These are phyloP conservation scores for Decapterus maruadsi DNA, from an alignment of 2,797 vertebrate genomes.

Conservation along the genomic window DNA sequence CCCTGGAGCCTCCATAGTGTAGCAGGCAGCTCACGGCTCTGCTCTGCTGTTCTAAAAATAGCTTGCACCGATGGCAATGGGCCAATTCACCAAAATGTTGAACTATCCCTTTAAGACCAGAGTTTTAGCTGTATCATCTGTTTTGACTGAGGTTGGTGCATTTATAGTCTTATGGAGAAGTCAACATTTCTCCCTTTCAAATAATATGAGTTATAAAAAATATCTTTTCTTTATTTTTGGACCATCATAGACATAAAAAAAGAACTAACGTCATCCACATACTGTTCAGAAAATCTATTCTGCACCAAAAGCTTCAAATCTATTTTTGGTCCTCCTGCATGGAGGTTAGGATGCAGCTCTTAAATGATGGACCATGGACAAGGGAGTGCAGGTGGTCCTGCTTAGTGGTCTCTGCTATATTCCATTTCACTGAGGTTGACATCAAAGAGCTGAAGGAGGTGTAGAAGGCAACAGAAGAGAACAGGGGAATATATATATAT, in stretches of 20 bases:
- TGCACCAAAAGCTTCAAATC: neutral
- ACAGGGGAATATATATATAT: neutral
- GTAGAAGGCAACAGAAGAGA: neutral
- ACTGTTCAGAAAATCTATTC: neutral
- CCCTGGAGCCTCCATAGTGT: no score
- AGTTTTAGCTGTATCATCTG: no score
- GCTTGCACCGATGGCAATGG: no score
- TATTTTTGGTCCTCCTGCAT: neutral
- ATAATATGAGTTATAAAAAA: no score
- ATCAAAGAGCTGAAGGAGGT: constrained; percentile 38
- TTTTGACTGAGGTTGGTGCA: no score
- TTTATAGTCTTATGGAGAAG: no score
- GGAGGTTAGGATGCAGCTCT: neutral
- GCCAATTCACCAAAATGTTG: no score
- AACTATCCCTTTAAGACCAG: no score
- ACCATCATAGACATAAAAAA: neutral
- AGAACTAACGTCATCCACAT: neutral
- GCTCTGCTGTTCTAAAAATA: no score
- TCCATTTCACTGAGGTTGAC: constrained; percentile 5
- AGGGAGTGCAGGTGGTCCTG: constrained; percentile 25
- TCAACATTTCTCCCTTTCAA: no score
- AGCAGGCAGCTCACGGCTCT: no score
- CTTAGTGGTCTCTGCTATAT: neutral
- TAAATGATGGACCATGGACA: constrained; percentile 34
- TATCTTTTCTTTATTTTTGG: no score